Conservation (phyloP, 1,140 invertebrate genomes). For the Amyelois transitella region DNA sequence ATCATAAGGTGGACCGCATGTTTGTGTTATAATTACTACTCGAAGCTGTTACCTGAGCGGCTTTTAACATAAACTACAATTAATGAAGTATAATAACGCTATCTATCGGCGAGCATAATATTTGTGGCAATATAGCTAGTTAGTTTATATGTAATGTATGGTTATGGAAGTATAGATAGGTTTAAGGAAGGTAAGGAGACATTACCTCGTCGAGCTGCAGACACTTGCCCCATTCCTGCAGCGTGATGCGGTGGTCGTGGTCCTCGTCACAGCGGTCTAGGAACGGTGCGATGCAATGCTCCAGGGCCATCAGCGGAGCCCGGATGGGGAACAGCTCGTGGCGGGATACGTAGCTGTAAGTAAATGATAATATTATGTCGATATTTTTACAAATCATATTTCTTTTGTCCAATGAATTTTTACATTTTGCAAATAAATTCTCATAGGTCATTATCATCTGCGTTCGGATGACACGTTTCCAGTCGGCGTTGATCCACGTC, state of each 20-base stretch:
- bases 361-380: not conserved
- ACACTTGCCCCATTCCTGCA: slow-evolving; percentile 94
- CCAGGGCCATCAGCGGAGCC: slow-evolving; percentile 92
- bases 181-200: not conserved
- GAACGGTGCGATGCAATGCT: slow-evolving; percentile 97
- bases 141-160: too few relatives aligned
- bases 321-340: slow-evolving; percentile 96
- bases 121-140: too few relatives aligned
- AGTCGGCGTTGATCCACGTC: slow-evolving; percentile 92
- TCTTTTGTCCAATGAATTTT: too few relatives aligned
- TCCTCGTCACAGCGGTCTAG: slow-evolving; percentile 91
- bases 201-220: slow-evolving; percentile 81
- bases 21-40: too few relatives aligned
- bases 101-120: too few relatives aligned
- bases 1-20: too few relatives aligned
- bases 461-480: slow-evolving; percentile 95
- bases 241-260: slow-evolving; percentile 90
- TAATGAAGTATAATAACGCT: too few relatives aligned
- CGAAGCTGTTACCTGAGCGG: too few relatives aligned
- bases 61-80: too few relatives aligned
- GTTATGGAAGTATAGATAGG: too few relatives aligned
- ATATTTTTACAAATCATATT: too few relatives aligned
- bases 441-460: not conserved
- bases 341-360: slow-evolving; percentile 83
- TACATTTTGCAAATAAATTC: not conserved